These are phyloP conservation scores for Myotis findleyi DNA, from an alignment of 2,797 vertebrate species.

Conservation along the genomic window DNA sequence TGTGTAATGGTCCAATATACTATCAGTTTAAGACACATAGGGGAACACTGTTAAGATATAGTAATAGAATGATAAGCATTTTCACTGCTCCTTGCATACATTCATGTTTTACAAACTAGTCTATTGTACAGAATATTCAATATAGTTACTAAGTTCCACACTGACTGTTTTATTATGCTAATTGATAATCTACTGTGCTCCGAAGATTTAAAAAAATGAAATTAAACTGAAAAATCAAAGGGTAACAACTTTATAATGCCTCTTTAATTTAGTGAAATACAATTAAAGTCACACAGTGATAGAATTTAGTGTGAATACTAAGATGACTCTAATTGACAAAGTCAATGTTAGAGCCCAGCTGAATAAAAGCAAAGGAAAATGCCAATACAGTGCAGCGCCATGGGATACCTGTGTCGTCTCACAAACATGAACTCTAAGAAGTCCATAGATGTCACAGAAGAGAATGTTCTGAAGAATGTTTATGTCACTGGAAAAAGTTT, in stretches of 20 bases:
- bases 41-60: not conserved
- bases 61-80: slow-evolving; percentile 52
- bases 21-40: slow-evolving; percentile 19
- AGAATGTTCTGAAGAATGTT: slow-evolving; percentile 62
- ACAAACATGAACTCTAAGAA: slow-evolving; percentile 58
- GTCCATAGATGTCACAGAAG: slow-evolving; percentile 47
- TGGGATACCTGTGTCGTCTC: slow-evolving; percentile 59
- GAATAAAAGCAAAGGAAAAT: slow-evolving; percentile 81
- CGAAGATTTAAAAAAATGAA: slow-evolving; percentile 89
- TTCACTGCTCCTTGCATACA: slow-evolving; percentile 41
- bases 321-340: slow-evolving; percentile 85
- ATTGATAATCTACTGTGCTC: slow-evolving; percentile 86
- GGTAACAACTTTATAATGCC: slow-evolving; percentile 89
- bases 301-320: slow-evolving; percentile 86
- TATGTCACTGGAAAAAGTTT: slow-evolving; percentile 63
- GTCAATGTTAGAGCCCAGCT: slow-evolving; percentile 82
- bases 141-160: slow-evolving; percentile 84
- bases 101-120: slow-evolving; percentile 53
- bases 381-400: slow-evolving; percentile 73
- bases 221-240: slow-evolving; percentile 90
- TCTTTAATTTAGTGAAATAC: slow-evolving; percentile 89
- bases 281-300: slow-evolving; percentile 88
- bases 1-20: slow-evolving; percentile 60
- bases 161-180: slow-evolving; percentile 88
- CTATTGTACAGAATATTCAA: slow-evolving; percentile 81